Evolutionary conservation across 2,888 invertebrate species (phyloP).

Genomic region (Capitulum mitella): DNA sequence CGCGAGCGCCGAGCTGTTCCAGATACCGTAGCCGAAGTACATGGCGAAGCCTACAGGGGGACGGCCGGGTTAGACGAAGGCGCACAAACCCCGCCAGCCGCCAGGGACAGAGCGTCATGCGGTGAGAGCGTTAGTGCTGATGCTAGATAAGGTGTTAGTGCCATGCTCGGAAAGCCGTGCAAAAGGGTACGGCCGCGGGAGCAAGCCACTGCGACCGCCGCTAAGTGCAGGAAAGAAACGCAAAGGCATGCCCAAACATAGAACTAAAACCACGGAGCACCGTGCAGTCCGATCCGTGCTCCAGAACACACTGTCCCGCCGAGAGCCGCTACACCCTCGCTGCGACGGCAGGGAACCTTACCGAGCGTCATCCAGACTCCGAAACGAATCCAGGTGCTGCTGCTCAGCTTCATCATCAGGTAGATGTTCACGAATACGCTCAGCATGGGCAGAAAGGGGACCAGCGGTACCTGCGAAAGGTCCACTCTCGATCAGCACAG

Average conservation of each 20-base stretch:
- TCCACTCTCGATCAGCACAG: too few relatives aligned
- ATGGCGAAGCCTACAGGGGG: slow-evolving; percentile 41
- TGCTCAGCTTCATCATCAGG: slow-evolving; percentile 70
- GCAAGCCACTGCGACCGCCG: not conserved
- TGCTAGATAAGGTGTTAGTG: too few relatives aligned
- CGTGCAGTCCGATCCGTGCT: not conserved
- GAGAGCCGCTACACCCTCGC: too few relatives aligned
- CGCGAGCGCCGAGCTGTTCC: slow-evolving; percentile 39
- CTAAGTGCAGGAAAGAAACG: not conserved
- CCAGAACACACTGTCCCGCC: not conserved
- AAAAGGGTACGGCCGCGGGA: not conserved
- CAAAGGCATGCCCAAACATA: not conserved
- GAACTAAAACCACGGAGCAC: not conserved
- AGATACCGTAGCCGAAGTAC: slow-evolving; percentile 44
- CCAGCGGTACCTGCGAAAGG: slow-evolving; percentile 71
- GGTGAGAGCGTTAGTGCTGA: not conserved
- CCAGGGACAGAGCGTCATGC: not conserved
- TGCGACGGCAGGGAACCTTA: slow-evolving; percentile 24
- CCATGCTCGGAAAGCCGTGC: too few relatives aligned
- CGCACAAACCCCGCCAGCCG: not conserved
- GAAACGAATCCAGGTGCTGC: slow-evolving; percentile 75
- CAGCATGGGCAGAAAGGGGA: slow-evolving; percentile 70
- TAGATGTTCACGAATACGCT: slow-evolving; percentile 77
- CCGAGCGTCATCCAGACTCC: slow-evolving; percentile 71
- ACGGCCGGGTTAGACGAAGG: not conserved